phyloP scores from a whole-genome alignment of 2,113 vertebrate genomes.

The Bubo blakistoni region DNA sequence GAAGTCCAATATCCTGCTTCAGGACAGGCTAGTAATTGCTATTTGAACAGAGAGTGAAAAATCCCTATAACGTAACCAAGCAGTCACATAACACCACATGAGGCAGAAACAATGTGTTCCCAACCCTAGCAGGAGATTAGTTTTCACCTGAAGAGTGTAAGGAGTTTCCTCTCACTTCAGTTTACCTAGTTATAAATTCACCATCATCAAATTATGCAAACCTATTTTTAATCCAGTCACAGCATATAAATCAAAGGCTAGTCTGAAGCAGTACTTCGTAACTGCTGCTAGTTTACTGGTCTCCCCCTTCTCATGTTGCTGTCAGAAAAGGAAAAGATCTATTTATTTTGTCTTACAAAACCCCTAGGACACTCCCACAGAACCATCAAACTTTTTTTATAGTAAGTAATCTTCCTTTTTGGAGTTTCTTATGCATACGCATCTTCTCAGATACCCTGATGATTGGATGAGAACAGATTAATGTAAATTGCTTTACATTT shows the following conservation, averaged over 20 bases:
- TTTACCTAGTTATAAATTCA: not conserved
- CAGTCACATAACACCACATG: not conserved
- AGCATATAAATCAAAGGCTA: not conserved
- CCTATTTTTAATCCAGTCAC: not conserved
- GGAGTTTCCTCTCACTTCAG: not conserved
- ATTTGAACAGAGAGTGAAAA: not conserved
- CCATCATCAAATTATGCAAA: not conserved
- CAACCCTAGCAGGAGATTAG: not conserved
- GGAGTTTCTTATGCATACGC: not conserved
- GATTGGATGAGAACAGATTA: not conserved
- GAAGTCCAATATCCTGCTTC: not conserved
- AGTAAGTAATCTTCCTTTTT: not conserved
- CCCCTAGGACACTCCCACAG: not conserved
- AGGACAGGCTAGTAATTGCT: not conserved
- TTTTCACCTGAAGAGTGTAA: not conserved
- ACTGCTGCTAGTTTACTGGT: not conserved
- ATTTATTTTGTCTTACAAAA: not conserved
- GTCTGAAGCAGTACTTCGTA: not conserved
- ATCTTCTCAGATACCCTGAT: not conserved
- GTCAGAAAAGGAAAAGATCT: not conserved
- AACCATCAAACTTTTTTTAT: not conserved
- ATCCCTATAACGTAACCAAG: not conserved
- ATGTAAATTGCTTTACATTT: not conserved
- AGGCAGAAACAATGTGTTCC: not conserved
- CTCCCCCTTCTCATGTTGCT: not conserved